phyloP scores from a whole-genome alignment of 2,888 invertebrate genomes.

The Hypselothyrea guttata region DNA sequence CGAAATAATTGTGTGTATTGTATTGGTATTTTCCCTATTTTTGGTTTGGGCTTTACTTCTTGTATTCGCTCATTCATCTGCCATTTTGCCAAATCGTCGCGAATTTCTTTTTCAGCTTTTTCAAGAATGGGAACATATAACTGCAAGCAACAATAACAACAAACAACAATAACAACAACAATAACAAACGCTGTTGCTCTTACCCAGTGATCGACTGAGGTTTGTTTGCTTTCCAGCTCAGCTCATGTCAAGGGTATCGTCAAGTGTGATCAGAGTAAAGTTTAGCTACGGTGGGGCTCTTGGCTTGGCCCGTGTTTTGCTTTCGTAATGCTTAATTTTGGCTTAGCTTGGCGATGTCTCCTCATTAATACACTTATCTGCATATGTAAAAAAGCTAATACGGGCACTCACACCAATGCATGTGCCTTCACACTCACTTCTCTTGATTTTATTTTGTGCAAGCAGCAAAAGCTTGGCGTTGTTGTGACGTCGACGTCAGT shows the following conservation, averaged over 20 bases:
- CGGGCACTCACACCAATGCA: constrained; percentile 14
- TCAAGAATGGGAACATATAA: background rate
- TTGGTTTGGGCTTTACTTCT: constrained; percentile 28
- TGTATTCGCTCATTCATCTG: constrained; percentile 16
- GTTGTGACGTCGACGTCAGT: constrained; percentile 56
- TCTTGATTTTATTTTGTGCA: constrained; percentile 39
- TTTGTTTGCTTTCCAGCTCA: constrained; percentile 22
- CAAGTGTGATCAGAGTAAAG: constrained; percentile 30
- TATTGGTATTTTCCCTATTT: constrained; percentile 2
- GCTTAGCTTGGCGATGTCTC: constrained; percentile 58
- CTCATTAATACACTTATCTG: constrained; percentile 67
- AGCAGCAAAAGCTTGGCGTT: constrained; percentile 37
- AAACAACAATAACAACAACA: too few relatives aligned
- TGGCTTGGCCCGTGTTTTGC: constrained; percentile 45
- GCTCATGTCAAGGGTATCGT: constrained; percentile 50
- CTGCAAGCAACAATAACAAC: constrained; percentile 6
- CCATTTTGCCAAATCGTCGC: constrained; percentile 4
- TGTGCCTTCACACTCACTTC: constrained; percentile 18
- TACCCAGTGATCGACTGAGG: constrained; percentile 18
- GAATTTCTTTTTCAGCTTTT: constrained; percentile 15
- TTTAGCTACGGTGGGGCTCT: constrained; percentile 22
- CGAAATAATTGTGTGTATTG: background rate
- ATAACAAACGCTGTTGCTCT: constrained; percentile 2
- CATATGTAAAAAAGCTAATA: constrained; percentile 47
- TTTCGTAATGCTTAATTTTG: constrained; percentile 64